Conservation (phyloP, 2,797 vertebrate species). For the Eulemur mongoz region DNA sequence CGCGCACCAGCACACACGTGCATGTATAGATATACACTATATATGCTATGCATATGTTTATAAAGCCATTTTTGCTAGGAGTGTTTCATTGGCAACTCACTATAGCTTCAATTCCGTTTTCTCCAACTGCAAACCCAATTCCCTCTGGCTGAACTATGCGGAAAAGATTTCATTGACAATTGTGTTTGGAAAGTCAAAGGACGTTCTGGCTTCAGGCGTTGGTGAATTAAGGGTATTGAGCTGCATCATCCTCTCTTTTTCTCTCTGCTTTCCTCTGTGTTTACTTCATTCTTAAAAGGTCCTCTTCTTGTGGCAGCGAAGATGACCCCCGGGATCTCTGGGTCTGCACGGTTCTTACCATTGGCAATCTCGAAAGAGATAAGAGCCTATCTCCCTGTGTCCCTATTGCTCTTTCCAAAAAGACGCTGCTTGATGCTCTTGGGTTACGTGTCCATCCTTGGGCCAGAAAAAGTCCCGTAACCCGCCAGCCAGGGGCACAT, state of each 20-base stretch:
- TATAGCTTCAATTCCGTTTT: background rate
- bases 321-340: background rate
- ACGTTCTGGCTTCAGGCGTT: background rate
- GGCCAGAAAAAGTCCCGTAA: background rate
- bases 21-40: background rate
- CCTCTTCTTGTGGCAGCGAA: background rate
- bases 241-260: background rate
- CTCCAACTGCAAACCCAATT: background rate
- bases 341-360: background rate
- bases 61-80: background rate
- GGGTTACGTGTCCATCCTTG: background rate
- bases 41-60: background rate
- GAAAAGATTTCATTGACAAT: background rate
- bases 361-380: background rate
- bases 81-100: background rate
- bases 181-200: background rate
- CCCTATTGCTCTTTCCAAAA: background rate
- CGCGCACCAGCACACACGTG: background rate
- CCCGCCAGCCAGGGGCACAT: fast-evolving
- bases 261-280: background rate
- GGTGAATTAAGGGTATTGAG: background rate
- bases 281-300: background rate
- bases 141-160: background rate
- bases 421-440: background rate
- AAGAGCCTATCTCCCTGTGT: background rate